Conservation (phyloP, 2,888 invertebrate genomes). For the Timandra comae region DNA sequence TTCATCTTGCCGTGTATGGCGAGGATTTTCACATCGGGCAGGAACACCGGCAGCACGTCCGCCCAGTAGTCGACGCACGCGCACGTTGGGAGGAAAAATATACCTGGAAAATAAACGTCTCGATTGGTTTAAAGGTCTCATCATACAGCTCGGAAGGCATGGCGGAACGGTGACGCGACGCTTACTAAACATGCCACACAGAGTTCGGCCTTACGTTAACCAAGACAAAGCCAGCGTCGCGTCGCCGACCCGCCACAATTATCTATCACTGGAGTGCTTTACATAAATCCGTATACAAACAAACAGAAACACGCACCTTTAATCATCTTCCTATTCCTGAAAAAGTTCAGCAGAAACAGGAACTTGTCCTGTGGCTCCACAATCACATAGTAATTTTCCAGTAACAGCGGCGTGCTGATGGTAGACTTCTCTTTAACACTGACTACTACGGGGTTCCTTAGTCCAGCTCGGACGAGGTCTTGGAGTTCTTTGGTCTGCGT, state of each 20-base stretch:
- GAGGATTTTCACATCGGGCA: conserved; percentile 78
- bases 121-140: conserved; percentile 25
- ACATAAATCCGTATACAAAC: too few relatives aligned
- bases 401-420: conserved; percentile 82
- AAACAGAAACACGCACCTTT: conserved; percentile 40
- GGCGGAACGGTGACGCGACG: too few relatives aligned
- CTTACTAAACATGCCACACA: too few relatives aligned
- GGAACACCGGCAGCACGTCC: conserved; percentile 76
- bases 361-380: conserved; percentile 89
- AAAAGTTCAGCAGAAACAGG: conserved; percentile 85
- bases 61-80: conserved; percentile 97
- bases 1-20: conserved; percentile 98
- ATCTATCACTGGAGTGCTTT: too few relatives aligned
- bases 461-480: conserved; percentile 93
- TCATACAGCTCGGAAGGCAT: background rate
- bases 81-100: conserved; percentile 96
- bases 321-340: conserved; percentile 73
- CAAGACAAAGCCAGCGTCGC: too few relatives aligned
- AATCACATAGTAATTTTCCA: conserved; percentile 88
- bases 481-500: conserved; percentile 97
- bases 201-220: too few relatives aligned
- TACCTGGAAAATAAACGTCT: conserved; percentile 40
- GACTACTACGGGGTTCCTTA: conserved; percentile 94
- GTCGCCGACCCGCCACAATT: too few relatives aligned
- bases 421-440: conserved; percentile 91